Base-by-base conservation (phyloP, 2,113 vertebrate species). In the Neotoma lepida region DNA sequence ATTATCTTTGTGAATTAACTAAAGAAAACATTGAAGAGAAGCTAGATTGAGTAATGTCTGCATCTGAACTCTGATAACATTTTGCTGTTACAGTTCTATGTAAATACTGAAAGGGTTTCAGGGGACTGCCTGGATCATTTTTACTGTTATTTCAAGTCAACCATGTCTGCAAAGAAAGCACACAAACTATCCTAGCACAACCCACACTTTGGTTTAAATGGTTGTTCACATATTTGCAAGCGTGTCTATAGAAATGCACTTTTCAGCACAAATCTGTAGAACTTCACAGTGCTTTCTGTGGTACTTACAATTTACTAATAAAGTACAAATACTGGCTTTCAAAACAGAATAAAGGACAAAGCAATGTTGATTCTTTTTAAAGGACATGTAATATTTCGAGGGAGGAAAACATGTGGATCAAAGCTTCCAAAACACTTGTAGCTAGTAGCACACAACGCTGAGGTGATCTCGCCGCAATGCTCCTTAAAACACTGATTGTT, bases 61-160 rank as follows among this genome's bases (percentile, higher is more conserved):
- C 89, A 92, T 90, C 33, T 96, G 80, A 92, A 95, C 58, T 93
- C 14, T 85, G 66, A 80, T 61, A 95, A 94, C 39, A 82, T 39
- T 93, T 92, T 86, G 74, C 54, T 88, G 51, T 90, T 87, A 93
- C 3, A 96, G 66, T 89, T 97, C 54, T 91, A 94, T 12, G 33
- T 78, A 71, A 85, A 71, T 54, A 90, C 4, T 95, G 13, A 93
- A 96, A 89, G 26, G 51, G 64, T 95, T 97, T 94, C 70, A 95
- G 71, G n/a, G 87, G 73, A 54, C 70, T 86, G 14, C 88, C 70
- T 95, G 63, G 77, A 86, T 76, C 93, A 90, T 93, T 86, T 73
- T 80, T 92, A 76, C 70, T 96, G 76, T 73, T 90, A 82, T 93
- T 97, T 96, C 94, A 87, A 94, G 94, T 92, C 73, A 96, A 92